These are phyloP conservation scores for Balanococcus diminutus DNA, from an alignment of 2,888 invertebrate species.

Conservation along the genomic window DNA sequence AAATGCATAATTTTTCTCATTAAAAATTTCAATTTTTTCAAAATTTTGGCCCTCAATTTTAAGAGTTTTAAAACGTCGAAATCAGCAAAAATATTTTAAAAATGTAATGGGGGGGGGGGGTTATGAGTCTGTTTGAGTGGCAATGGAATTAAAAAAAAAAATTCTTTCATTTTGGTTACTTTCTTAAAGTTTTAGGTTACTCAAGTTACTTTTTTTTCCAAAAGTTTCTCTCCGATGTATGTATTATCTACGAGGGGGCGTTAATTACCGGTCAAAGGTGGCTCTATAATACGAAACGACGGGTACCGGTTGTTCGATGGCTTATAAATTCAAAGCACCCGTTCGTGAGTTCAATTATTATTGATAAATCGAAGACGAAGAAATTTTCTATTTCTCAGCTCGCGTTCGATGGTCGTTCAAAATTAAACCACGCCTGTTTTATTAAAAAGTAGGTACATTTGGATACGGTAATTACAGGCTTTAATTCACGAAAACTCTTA, in stretches of 20 bases:
- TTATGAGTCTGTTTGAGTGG: too few species aligned
- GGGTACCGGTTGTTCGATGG: neutral
- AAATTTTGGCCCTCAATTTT: too few species aligned
- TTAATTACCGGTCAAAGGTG: neutral
- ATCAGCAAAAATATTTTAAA: too few species aligned
- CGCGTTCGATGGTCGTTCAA: neutral
- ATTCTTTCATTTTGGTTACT: too few species aligned
- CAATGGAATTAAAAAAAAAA: too few species aligned
- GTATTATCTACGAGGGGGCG: neutral
- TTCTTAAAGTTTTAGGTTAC: too few species aligned
- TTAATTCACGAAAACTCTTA: neutral
- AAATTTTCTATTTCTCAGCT: neutral
- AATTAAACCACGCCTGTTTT: conserved; percentile 16
- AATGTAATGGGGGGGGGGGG: too few species aligned
- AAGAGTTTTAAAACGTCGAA: too few species aligned
- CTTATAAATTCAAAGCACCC: neutral
- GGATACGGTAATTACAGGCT: conserved; percentile 3
- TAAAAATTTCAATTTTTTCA: too few species aligned
- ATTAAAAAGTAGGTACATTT: conserved; percentile 25
- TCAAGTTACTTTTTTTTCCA: too few species aligned
- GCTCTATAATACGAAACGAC: neutral
- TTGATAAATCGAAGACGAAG: neutral
- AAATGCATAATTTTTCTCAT: too few species aligned
- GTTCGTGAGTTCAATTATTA: neutral
- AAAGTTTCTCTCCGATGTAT: too few species aligned